Conservation (phyloP, 1,140 invertebrate species). For the Hylaeus volcanicus region DNA sequence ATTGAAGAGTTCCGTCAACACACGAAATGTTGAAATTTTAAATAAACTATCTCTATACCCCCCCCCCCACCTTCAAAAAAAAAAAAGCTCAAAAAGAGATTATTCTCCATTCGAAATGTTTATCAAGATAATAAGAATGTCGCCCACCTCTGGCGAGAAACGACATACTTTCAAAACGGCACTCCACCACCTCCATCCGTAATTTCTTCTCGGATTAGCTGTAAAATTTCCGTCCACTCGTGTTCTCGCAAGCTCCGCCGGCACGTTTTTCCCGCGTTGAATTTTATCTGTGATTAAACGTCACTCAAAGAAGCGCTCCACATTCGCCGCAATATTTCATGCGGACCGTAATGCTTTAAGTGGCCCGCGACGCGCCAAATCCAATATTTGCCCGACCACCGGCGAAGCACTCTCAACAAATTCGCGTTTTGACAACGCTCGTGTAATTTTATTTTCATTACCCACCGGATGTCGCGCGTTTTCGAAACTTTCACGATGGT, state of each 20-base stretch:
- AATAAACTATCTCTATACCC: too few relatives aligned
- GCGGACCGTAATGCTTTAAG: conserved; percentile 40
- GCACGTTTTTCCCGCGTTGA: neutral
- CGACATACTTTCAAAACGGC: too few relatives aligned
- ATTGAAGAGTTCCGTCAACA: too few relatives aligned
- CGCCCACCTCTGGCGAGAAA: too few relatives aligned
- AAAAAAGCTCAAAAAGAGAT: too few relatives aligned
- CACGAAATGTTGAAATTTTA: too few relatives aligned
- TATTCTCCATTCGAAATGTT: too few relatives aligned
- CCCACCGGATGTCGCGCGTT: neutral
- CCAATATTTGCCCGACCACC: conserved; percentile 37
- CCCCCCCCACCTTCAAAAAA: too few relatives aligned
- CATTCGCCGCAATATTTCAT: conserved; percentile 28
- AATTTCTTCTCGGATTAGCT: neutral
- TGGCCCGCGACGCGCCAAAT: conserved; percentile 29
- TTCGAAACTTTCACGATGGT: neutral
- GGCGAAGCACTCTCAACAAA: conserved; percentile 4
- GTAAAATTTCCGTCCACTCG: neutral
- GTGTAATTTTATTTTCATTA: conserved; percentile 44
- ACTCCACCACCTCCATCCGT: neutral
- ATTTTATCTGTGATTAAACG: conserved; percentile 17
- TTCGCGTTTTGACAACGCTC: conserved; percentile 18
- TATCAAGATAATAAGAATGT: too few relatives aligned
- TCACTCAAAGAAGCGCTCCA: conserved; percentile 1
- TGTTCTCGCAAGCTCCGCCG: too few relatives aligned